Base-by-base conservation (phyloP, 2,888 invertebrate species). In the Heliconius charithonia region DNA sequence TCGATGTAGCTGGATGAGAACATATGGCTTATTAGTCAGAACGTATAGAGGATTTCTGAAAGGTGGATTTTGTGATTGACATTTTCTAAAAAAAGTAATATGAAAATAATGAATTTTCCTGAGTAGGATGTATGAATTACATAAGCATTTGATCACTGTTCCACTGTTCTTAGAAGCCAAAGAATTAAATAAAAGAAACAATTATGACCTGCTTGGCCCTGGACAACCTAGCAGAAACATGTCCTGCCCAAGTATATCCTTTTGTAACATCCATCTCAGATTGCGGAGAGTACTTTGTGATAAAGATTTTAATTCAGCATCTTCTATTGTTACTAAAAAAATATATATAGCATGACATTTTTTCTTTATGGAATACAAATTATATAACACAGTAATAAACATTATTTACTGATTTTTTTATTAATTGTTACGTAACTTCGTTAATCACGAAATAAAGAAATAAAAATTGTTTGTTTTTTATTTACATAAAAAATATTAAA, bases 231-330 rank as follows among this genome's bases (percentile, higher is more conserved):
- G 96, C 59, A 99, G 94, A 90, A 99, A 99, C 93, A 99, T 98
- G 88, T 99, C 99, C 91, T 99, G 99, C 0, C 98, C 97, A 6
- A 99, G 93, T 37, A 96, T 89, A 91, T 99, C 99, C 89, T 99
- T 99, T 89, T 99, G 99, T 94, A 99, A 96, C 96, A 99, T 98
- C 99, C 99, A 99, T 96, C 97, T 96, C 84, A 99, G 92, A 89
- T 98, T 98, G 81, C 97, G 96, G 9, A 98, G 91, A 0, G 96
- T 96, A 80, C 97, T 97, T 92, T 98, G 98, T 27, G 96, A 96
- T 76, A 96, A 87, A 75, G 95, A 91, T 78, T 96, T 95, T 25
- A 95, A 89, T 85, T 97, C 96, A 89, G 94, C 86, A 74, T 91
- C 88, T 73, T 93, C 90, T 82, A 95, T 88, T 82, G 94, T 90